These are phyloP conservation scores for Nipponia nippon DNA, from an alignment of 2,113 vertebrate species.

Conservation along the genomic window DNA sequence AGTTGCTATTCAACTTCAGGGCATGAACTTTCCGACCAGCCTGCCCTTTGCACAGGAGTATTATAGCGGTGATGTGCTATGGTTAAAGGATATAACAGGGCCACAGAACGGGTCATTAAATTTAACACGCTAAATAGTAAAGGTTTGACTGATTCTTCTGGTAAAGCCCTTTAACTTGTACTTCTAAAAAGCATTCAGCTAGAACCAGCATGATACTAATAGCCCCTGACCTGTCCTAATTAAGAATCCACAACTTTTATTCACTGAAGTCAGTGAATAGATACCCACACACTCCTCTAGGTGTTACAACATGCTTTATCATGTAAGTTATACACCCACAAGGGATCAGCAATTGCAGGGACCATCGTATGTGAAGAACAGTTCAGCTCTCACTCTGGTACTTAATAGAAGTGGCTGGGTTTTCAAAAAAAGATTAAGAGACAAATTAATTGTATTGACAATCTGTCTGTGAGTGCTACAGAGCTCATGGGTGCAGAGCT, in stretches of 20 bases:
- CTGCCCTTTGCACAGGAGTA: neutral
- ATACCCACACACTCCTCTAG: neutral
- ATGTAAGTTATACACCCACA: neutral
- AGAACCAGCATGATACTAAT: neutral
- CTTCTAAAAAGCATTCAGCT: neutral
- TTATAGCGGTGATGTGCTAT: fast-evolving
- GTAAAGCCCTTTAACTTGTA: neutral
- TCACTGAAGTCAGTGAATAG: neutral
- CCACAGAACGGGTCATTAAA: neutral
- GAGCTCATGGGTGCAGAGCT: neutral
- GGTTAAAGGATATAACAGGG: neutral
- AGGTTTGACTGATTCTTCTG: neutral
- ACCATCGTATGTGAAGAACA: neutral
- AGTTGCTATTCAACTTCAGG: neutral
- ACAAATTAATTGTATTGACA: neutral
- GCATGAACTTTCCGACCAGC: neutral
- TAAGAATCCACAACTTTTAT: neutral
- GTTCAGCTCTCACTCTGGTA: neutral
- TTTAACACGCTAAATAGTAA: neutral
- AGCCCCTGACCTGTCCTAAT: neutral
- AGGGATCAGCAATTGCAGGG: neutral
- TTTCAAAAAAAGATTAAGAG: neutral
- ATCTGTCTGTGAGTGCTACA: no score
- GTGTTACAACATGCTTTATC: neutral
- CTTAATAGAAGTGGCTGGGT: neutral